These are phyloP conservation scores for Vollenhovia emeryi DNA, from an alignment of 1,140 invertebrate genomes.

Conservation along the genomic window DNA sequence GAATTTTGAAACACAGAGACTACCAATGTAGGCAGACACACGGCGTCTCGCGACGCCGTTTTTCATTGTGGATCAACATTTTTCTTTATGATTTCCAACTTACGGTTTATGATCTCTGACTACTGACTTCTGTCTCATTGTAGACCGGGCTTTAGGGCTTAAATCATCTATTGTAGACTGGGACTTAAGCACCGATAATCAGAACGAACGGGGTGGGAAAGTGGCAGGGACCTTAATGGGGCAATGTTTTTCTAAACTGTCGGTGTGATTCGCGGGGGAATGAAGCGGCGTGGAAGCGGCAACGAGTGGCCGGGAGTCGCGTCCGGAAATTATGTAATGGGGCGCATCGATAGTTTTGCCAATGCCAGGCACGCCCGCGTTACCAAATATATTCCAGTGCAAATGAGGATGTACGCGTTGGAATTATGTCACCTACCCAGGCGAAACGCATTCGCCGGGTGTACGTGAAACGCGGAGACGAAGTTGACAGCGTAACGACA, in stretches of 20 bases:
- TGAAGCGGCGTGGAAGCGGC: neutral
- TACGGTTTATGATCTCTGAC: no score
- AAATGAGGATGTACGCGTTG: slow-evolving; percentile 3
- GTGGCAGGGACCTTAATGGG: no score
- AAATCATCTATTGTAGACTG: no score
- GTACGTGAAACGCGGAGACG: neutral
- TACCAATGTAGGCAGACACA: no score
- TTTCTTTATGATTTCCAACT: no score
- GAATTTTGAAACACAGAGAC: no score
- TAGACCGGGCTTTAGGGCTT: no score
- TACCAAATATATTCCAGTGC: slow-evolving; percentile 6
- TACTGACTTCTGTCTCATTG: no score
- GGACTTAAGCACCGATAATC: no score
- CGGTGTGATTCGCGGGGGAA: neutral
- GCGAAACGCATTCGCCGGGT: neutral
- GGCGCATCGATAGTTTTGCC: neutral
- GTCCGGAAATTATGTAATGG: slow-evolving; percentile 18
- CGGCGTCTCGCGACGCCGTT: no score
- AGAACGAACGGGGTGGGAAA: neutral
- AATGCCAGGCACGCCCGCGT: neutral
- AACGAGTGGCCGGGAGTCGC: neutral
- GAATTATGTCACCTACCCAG: neutral
- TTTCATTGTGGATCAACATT: no score
- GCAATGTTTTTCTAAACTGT: no score
- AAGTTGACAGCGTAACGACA: neutral